These are phyloP conservation scores for Dorcus parallelipipedus DNA, from an alignment of 2,888 invertebrate genomes.

Conservation along the genomic window DNA sequence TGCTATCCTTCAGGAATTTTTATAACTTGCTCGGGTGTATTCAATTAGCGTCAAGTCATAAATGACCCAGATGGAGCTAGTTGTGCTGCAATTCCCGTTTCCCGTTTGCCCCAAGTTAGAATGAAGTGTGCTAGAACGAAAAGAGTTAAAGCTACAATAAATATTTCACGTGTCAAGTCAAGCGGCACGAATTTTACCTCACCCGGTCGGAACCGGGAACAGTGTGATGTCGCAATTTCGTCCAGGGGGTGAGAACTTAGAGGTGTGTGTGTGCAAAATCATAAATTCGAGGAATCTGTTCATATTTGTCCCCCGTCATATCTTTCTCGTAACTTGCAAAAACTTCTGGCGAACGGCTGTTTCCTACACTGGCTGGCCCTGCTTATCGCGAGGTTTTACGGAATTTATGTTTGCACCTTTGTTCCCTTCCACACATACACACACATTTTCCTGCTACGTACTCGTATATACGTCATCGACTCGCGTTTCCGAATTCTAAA, in stretches of 20 bases:
- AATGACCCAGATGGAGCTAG: too few relatives aligned
- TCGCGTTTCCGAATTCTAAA: too few relatives aligned
- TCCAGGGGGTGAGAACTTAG: background rate
- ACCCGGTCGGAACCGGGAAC: slow-evolving; percentile 13
- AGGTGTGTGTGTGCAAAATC: background rate
- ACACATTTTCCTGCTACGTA: too few relatives aligned
- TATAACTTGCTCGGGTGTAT: too few relatives aligned
- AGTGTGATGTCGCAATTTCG: slow-evolving; percentile 1
- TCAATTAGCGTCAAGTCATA: too few relatives aligned
- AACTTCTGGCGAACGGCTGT: background rate
- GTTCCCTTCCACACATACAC: too few relatives aligned
- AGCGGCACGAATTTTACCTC: slow-evolving; percentile 35
- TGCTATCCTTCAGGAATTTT: too few relatives aligned
- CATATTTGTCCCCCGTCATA: slow-evolving; percentile 7
- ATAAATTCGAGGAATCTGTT: slow-evolving; percentile 6
- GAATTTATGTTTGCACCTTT: too few relatives aligned
- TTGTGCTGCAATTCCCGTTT: too few relatives aligned
- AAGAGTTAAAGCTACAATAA: slow-evolving; percentile 37
- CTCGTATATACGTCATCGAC: too few relatives aligned
- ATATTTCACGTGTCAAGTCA: slow-evolving; percentile 43
- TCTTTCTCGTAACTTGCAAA: background rate
- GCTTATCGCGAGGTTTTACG: background rate
- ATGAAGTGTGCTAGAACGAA: slow-evolving; percentile 40
- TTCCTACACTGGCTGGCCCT: background rate
- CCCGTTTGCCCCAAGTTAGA: slow-evolving; percentile 35